Evolutionary conservation across 37 sponge, comb jelly and placozoan genomes (phyloP).

Genomic region (Dysidea cf. avara): DNA sequence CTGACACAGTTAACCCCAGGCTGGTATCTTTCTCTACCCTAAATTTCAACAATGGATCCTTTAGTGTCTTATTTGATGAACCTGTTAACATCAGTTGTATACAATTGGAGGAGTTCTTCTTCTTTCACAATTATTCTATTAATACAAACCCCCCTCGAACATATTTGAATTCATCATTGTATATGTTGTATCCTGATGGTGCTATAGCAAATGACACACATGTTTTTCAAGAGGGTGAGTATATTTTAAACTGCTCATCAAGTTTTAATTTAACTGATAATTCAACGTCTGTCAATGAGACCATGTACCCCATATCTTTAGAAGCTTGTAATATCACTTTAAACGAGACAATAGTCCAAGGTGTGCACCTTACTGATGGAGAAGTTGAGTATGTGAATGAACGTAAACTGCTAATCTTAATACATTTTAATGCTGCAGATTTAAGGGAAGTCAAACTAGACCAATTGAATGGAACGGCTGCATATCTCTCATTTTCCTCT

Average conservation of each 20-base stretch:
- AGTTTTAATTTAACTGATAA: not conserved
- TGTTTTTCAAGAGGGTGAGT: conserved; percentile 37
- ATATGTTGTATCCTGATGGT: conserved; percentile 51
- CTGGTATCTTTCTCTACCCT: conserved; percentile 54
- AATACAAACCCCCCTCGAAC: conserved; percentile 40
- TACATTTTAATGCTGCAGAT: conserved; percentile 65
- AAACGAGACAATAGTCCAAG: conserved; percentile 34
- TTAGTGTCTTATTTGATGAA: conserved; percentile 79
- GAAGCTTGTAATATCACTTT: conserved; percentile 44
- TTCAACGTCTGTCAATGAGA: not conserved
- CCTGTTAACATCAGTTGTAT: conserved; percentile 70
- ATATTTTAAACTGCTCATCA: conserved; percentile 42
- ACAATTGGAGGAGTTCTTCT: conserved; percentile 44
- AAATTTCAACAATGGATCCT: conserved; percentile 66
- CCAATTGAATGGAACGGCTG: conserved; percentile 22
- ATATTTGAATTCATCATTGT: conserved; percentile 41
- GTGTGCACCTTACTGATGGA: conserved; percentile 69
- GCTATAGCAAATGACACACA: conserved; percentile 48
- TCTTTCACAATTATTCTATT: conserved; percentile 42
- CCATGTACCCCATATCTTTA: conserved; percentile 53
- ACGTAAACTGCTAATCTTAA: conserved; percentile 54
- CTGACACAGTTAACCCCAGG: conserved; percentile 63
- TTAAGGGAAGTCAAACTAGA: conserved; percentile 63
- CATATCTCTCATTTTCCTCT: conserved; percentile 68
- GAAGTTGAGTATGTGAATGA: conserved; percentile 57